A percentile compares a stretch with the other conserved stretches of the same genome.
These are phyloP conservation scores for Ceramica pisi DNA, from an alignment of 2,888 invertebrate species.

Conservation along the genomic window DNA sequence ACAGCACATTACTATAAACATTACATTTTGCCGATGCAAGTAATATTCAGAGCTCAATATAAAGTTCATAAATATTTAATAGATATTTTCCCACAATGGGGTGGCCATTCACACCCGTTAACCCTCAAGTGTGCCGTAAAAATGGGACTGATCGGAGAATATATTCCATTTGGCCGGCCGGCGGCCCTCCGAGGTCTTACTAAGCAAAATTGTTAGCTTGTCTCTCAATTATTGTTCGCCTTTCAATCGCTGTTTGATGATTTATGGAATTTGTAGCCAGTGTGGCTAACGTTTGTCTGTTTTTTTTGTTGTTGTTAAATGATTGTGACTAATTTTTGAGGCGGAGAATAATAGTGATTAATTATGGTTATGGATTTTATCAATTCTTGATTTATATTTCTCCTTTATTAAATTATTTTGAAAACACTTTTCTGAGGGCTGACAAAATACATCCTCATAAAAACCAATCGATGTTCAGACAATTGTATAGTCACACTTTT, in stretches of 20 bases:
- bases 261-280: constrained; percentile 48
- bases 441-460: background rate
- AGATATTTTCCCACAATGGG: constrained; percentile 90
- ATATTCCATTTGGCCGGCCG: constrained; percentile 75
- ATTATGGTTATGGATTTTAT: constrained; percentile 35
- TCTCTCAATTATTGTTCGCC: constrained; percentile 78
- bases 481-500: background rate
- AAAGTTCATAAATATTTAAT: constrained; percentile 89
- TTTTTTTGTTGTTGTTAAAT: constrained; percentile 34
- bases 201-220: constrained; percentile 83
- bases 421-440: background rate
- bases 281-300: constrained; percentile 31
- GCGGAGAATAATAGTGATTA: constrained; percentile 36
- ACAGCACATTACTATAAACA: constrained; percentile 75
- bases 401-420: background rate
- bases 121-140: constrained; percentile 86
- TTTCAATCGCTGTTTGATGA: constrained; percentile 64
- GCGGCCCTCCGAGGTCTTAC: constrained; percentile 78
- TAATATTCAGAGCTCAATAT: constrained; percentile 78
- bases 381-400: constrained; percentile 9
- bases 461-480: background rate
- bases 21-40: constrained; percentile 77
- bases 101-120: constrained; percentile 88
- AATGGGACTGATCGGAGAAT: constrained; percentile 85
- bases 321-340: constrained; percentile 23